Percentiles rank a stretch among this genome's conserved stretches.
Conservation (phyloP, 2,113 vertebrate genomes). For the Ranitomeya variabilis region DNA sequence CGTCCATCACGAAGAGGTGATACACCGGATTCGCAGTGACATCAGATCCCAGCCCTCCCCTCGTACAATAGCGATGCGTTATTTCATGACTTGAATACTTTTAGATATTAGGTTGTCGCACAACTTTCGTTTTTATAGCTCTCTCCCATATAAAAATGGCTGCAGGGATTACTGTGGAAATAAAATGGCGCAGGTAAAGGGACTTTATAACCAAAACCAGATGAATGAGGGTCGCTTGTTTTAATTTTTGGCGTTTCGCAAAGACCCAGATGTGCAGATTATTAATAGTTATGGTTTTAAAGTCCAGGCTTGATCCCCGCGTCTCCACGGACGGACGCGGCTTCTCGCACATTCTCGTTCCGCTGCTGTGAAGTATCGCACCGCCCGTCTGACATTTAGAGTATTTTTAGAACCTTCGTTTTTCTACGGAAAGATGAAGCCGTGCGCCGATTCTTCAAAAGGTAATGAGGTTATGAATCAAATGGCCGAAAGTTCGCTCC, state of each 20-base stretch:
- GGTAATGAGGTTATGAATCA: constrained; percentile 30
- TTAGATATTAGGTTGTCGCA: not conserved
- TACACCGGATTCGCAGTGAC: not conserved
- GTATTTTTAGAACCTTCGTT: constrained; percentile 31
- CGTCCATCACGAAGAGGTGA: no score
- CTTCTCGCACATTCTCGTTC: not conserved
- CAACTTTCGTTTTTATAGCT: no score
- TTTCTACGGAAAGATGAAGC: constrained; percentile 24
- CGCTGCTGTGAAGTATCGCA: not conserved
- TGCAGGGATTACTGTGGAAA: no score
- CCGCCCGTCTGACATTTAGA: not conserved
- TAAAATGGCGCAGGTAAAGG: no score
- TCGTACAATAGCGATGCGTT: no score
- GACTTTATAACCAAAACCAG: no score
- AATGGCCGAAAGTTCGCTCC: not conserved
- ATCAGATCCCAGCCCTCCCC: not conserved
- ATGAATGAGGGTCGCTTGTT: no score
- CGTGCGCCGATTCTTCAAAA: not conserved
- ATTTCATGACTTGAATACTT: not conserved
- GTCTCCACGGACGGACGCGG: not conserved
- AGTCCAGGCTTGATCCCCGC: not conserved
- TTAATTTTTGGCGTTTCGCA: no score
- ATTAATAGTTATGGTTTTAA: no score
- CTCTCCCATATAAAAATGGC: no score
- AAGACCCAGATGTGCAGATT: no score